Evolutionary conservation across 1,140 invertebrate species (phyloP).

Genomic region (Globodera rostochiensis): DNA sequence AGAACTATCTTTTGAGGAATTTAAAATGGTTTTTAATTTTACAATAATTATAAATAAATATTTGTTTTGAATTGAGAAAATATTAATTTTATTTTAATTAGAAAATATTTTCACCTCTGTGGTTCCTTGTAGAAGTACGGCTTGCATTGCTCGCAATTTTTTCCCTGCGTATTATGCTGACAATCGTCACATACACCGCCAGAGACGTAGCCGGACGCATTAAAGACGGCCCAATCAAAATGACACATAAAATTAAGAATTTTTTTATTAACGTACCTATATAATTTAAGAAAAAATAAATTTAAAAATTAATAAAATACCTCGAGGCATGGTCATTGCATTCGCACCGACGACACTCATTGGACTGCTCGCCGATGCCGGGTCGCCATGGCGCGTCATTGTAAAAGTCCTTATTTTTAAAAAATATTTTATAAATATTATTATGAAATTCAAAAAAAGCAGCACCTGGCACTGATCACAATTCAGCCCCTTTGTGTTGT

Average conservation of each 20-base stretch:
- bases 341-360: constrained; percentile 87
- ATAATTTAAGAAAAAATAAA: too few relatives aligned
- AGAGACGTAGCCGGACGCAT: constrained; percentile 72
- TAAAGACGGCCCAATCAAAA: constrained; percentile 83
- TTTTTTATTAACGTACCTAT: too few relatives aligned
- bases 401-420: constrained; percentile 75
- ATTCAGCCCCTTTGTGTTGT: constrained; percentile 81
- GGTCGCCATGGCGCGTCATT: constrained; percentile 94
- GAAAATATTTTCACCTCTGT: constrained; percentile 41
- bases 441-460: neutral
- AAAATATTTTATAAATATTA: too few relatives aligned
- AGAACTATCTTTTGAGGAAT: too few relatives aligned
- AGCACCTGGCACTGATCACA: constrained; percentile 82
- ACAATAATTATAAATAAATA: too few relatives aligned
- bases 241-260: constrained; percentile 72
- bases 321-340: constrained; percentile 83
- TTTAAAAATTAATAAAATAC: neutral
- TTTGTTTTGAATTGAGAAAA: too few relatives aligned
- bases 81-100: neutral
- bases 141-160: constrained; percentile 90
- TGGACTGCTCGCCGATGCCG: constrained; percentile 84
- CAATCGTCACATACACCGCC: constrained; percentile 92
- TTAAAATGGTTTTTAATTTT: neutral
- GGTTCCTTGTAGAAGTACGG: constrained; percentile 84
- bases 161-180: constrained; percentile 84